A percentile compares a stretch with the other conserved stretches of the same genome.
Conservation (phyloP, 2,113 vertebrate genomes). For the Urocitellus parryii region DNA sequence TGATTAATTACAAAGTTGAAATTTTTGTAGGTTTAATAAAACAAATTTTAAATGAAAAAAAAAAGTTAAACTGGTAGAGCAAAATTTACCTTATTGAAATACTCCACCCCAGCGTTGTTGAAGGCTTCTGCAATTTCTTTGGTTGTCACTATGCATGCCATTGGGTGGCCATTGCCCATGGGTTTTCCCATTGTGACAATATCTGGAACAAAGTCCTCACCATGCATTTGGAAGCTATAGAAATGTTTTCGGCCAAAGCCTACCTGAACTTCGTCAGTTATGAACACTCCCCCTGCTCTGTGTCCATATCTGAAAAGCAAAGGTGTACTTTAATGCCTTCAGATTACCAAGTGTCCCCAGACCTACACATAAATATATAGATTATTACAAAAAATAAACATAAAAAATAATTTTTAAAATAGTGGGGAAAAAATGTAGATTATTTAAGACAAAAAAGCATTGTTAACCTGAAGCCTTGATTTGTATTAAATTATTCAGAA, state of each 20-base stretch:
- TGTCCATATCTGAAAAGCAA: conserved; percentile 90
- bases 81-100: conserved; percentile 96
- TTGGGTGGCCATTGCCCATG: conserved; percentile 97
- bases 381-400: neutral
- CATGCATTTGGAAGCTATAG: conserved; percentile 97
- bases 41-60: conserved; percentile 24
- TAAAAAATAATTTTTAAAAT: too few relatives aligned
- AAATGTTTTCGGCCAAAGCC: conserved; percentile 96
- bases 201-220: conserved; percentile 95
- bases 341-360: neutral
- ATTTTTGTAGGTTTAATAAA: conserved; percentile 51
- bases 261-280: conserved; percentile 98
- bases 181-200: conserved; percentile 99
- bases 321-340: neutral
- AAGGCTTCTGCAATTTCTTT: conserved; percentile 95
- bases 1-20: conserved; percentile 24
- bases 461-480: neutral
- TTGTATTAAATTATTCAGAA: neutral
- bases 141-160: conserved; percentile 98
- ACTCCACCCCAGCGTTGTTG: conserved; percentile 93
- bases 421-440: neutral
- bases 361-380: neutral
- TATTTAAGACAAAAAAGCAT: neutral
- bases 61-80: neutral
- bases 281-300: conserved; percentile 92